Conservation (phyloP, 2,113 vertebrate genomes). For the Carollia perspicillata region DNA sequence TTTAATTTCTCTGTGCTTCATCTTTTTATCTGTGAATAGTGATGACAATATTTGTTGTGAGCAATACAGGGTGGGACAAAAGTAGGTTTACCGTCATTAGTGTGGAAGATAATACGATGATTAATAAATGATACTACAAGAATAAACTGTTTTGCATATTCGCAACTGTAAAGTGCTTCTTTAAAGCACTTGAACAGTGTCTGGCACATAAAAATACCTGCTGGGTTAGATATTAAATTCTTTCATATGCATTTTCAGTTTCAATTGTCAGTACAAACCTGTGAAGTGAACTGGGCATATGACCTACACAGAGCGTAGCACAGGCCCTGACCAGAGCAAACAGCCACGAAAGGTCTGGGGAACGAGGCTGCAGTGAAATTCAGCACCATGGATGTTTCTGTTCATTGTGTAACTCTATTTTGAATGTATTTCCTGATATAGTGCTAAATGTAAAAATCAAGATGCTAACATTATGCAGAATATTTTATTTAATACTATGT, state of each 20-base stretch:
- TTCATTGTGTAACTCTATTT: slow-evolving; percentile 2
- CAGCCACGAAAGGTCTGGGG: background rate
- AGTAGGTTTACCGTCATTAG: background rate
- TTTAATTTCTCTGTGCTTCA: background rate
- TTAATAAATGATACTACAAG: background rate
- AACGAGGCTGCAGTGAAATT: background rate
- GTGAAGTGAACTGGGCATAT: background rate
- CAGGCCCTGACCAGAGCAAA: background rate
- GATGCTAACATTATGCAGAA: background rate
- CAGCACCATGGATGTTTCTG: background rate
- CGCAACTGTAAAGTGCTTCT: background rate
- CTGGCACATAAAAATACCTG: background rate
- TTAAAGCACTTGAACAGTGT: background rate
- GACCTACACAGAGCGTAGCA: background rate
- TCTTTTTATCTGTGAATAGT: background rate
- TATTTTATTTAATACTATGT: background rate
- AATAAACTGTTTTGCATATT: background rate
- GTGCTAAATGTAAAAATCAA: background rate
- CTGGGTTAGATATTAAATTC: background rate
- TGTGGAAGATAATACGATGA: background rate
- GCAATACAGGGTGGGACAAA: background rate
- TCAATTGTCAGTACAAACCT: background rate
- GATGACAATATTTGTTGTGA: background rate
- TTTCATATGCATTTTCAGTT: background rate
- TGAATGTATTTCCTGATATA: background rate